Evolutionary conservation across 2,888 invertebrate species (phyloP).

Genomic region (Drosophila yooni): DNA sequence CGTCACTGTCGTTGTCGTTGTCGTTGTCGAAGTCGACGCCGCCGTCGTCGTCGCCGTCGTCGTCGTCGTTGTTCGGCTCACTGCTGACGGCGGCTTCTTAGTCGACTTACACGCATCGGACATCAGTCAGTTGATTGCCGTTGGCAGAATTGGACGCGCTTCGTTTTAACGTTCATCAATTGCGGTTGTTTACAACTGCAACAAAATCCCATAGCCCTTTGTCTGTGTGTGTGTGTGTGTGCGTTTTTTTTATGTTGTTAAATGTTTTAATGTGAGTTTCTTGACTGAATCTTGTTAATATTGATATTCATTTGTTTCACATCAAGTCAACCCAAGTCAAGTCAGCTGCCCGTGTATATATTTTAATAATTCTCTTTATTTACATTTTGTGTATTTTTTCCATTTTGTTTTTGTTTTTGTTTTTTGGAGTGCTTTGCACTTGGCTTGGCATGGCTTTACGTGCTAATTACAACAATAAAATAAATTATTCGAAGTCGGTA

Average conservation of each 20-base stretch:
- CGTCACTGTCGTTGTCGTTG: slow-evolving; percentile 4
- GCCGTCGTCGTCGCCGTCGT: neutral
- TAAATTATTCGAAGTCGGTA: slow-evolving; percentile 7
- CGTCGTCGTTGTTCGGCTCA: neutral
- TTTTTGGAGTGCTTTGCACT: slow-evolving; percentile 10
- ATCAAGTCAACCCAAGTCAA: neutral
- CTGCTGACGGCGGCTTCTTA: slow-evolving; percentile 37
- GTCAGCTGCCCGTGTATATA: neutral
- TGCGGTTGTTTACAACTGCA: slow-evolving; percentile 4
- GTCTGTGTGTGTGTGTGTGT: slow-evolving; percentile 6
- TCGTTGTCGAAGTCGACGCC: slow-evolving; percentile 19
- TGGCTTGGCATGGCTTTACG: slow-evolving; percentile 26
- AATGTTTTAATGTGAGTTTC: slow-evolving; percentile 68
- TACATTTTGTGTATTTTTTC: slow-evolving; percentile 23
- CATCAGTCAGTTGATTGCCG: slow-evolving; percentile 80
- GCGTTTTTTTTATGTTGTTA: slow-evolving; percentile 31
- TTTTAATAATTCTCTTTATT: slow-evolving; percentile 4
- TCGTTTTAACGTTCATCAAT: slow-evolving; percentile 20
- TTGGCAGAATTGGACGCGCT: slow-evolving; percentile 73
- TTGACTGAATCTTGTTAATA: neutral
- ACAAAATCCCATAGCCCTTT: slow-evolving; percentile 2
- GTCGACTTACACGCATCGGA: slow-evolving; percentile 39
- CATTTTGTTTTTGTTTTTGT: neutral
- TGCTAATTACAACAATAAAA: slow-evolving; percentile 44
- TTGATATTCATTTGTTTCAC: neutral